Conservation (phyloP, 2,113 vertebrate species). For the Copsychus sechellarum region DNA sequence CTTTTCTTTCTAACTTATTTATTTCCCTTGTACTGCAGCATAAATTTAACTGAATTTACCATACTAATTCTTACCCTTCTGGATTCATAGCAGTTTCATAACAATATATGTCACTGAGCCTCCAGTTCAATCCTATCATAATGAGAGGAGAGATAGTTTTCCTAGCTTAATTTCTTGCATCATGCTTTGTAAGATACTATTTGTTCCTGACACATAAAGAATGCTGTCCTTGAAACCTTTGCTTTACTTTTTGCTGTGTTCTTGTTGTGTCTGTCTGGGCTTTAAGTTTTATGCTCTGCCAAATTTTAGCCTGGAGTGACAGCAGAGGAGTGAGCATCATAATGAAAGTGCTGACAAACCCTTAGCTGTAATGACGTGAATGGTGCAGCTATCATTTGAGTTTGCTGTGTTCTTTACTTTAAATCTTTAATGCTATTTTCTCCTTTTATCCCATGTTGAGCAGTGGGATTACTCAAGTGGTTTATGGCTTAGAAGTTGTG, state of each 20-base stretch:
- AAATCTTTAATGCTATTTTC: constrained; percentile 70
- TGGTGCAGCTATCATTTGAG: constrained; percentile 29
- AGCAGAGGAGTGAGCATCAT: constrained; percentile 57
- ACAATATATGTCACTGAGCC: neutral
- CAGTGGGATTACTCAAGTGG: constrained; percentile 54
- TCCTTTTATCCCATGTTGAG: constrained; percentile 40
- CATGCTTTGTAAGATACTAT: neutral
- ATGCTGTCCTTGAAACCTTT: neutral
- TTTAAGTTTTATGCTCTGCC: constrained; percentile 46
- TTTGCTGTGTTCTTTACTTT: constrained; percentile 54
- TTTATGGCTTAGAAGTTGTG: constrained; percentile 39
- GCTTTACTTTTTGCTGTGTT: constrained; percentile 10
- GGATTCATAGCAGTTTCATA: neutral
- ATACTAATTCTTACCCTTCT: neutral
- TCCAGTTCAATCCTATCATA: neutral
- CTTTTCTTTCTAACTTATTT: neutral
- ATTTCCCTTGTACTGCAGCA: neutral
- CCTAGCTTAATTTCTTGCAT: neutral
- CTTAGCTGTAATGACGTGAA: constrained; percentile 47
- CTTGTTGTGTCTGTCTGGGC: constrained; percentile 36
- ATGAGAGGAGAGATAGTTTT: neutral
- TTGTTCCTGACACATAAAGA: neutral
- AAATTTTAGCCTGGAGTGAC: constrained; percentile 59
- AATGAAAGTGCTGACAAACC: constrained; percentile 66
- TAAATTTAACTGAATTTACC: neutral